A percentile compares a stretch with the other conserved stretches of the same genome.
These are phyloP conservation scores for Caenorhabditis auriculariae DNA, from an alignment of 2,888 invertebrate species.

Conservation along the genomic window DNA sequence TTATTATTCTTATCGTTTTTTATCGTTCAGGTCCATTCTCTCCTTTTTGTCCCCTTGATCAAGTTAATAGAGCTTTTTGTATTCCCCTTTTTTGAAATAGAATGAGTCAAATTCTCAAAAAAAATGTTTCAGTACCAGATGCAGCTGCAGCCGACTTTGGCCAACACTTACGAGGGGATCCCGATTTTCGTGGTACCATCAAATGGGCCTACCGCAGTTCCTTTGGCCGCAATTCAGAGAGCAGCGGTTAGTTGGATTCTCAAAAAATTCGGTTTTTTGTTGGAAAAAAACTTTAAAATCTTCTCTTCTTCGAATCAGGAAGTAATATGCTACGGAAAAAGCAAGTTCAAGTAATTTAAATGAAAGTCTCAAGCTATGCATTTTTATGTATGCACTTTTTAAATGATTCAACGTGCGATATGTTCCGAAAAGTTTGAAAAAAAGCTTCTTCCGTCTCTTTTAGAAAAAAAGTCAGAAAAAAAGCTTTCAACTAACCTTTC, in stretches of 20 bases:
- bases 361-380: too few relatives aligned
- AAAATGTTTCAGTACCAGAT: slow-evolving; percentile 2
- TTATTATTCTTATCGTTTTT: slow-evolving; percentile 3
- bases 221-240: slow-evolving; percentile 33
- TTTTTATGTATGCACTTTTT: background rate
- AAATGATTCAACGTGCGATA: background rate
- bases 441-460: background rate
- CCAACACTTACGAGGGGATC: slow-evolving; percentile 35
- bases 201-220: slow-evolving; percentile 21
- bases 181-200: slow-evolving; percentile 40
- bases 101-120: background rate
- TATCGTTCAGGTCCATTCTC: background rate
- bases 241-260: slow-evolving; percentile 17
- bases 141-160: slow-evolving; percentile 7
- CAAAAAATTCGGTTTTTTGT: too few relatives aligned
- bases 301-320: too few relatives aligned
- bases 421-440: background rate
- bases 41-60: background rate
- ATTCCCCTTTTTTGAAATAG: background rate
- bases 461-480: background rate
- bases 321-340: too few relatives aligned
- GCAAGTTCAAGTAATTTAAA: too few relatives aligned
- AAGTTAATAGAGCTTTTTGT: background rate
- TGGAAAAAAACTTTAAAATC: too few relatives aligned
- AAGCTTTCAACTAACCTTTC: background rate